Percentiles rank a stretch among this genome's conserved stretches.
Evolutionary conservation across 2,888 invertebrate species (phyloP).

Genomic region (Panorpa germanica): DNA sequence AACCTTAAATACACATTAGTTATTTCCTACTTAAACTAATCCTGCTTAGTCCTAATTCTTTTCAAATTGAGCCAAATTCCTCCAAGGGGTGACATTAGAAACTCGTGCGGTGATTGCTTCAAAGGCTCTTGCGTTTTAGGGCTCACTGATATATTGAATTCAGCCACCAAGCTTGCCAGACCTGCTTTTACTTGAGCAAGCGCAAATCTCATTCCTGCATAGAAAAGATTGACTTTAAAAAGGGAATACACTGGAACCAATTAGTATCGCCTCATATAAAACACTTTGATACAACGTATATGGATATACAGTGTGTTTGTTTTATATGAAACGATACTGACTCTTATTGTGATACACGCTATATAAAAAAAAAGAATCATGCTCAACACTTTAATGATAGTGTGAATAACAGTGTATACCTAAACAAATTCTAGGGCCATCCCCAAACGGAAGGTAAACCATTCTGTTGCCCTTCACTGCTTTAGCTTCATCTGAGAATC

Average conservation of each 20-base stretch:
- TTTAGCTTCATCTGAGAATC: slow-evolving; percentile 23
- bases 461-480: slow-evolving; percentile 15
- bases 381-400: slow-evolving; percentile 11
- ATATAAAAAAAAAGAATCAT: slow-evolving; percentile 2
- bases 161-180: slow-evolving; percentile 13
- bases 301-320: no score
- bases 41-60: slow-evolving; percentile 3
- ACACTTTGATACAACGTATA: no score
- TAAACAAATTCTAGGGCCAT: slow-evolving; percentile 23
- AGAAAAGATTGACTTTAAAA: neutral
- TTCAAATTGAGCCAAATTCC: slow-evolving; percentile 10
- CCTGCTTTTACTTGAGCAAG: slow-evolving; percentile 15
- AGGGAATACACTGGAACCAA: neutral
- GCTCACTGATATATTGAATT: slow-evolving; percentile 15
- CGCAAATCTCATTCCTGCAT: slow-evolving; percentile 15
- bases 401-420: slow-evolving; percentile 17
- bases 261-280: neutral
- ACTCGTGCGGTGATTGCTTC: slow-evolving; percentile 16
- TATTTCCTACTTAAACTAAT: no score
- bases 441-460: slow-evolving; percentile 22
- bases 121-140: slow-evolving; percentile 14
- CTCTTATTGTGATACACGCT: neutral
- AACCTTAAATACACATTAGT: no score
- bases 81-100: slow-evolving; percentile 9
- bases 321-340: no score